Evolutionary conservation across 2,797 vertebrate genomes (phyloP), one percentile per base, ranked within the genome.

Genomic region (Centroberyx gerrardi): DNA sequence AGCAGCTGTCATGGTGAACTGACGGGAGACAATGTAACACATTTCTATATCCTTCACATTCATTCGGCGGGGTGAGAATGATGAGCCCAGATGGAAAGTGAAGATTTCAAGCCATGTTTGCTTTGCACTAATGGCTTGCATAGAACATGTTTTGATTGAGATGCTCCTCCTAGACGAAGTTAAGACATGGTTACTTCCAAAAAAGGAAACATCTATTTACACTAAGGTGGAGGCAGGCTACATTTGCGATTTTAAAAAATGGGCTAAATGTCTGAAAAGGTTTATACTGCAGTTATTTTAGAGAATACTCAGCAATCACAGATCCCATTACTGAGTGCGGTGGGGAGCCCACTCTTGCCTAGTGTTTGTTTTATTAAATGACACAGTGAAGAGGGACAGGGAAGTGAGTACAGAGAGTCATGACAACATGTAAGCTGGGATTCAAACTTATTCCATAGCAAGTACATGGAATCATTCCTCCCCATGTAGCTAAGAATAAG

Each of bases 21-120:
- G 72, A 83, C 62, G 42, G 59, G 44, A 83, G 56, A 86, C 77
- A 85, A 70, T 62, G 68, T 61, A 56, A 76, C 76, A 76, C 78
- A 73, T 80, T 51, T 76, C 48, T 71, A 22, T 18, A 46, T 44
- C 17, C 38, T 22, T 8, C 5, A 0, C 18, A 58, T 51, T 59
- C 36, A 7, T 59, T 28, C 72, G 58, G 52, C 22, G 69, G 68
- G 72, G 61, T 65, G 65, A 67, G 58, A 73, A 73, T 17, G 60
- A 81, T 6, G 18, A 14, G 40, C 38, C 69, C 46, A 51, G 44
- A 27, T 68, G 74, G 60, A 83, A 71, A 6, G 56, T n/a, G 66
- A 53, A 74, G 64, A 77, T 79, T 86, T 69, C 69, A 36, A 86
- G 70, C 17, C 44, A 1, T 40, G 28, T 62, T 44, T 44, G 55